Evolutionary conservation across 1,140 invertebrate genomes (phyloP), one percentile per base, ranked within the genome.

Genomic region (Drosophila murphyi): DNA sequence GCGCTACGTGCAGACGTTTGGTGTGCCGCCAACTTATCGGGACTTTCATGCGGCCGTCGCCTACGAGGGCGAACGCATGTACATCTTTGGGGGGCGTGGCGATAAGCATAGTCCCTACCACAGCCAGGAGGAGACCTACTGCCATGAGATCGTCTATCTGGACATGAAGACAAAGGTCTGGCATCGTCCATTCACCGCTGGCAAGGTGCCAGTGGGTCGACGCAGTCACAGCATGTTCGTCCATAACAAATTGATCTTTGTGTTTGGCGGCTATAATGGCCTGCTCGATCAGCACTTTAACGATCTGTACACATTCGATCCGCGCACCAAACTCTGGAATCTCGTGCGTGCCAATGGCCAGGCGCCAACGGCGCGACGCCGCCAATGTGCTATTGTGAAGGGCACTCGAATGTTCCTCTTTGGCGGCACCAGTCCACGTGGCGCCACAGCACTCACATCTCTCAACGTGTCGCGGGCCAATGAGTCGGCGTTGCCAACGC

Each of bases 191-290:
- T 82, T 92, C 5, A 93, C 94, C 5, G 93, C 88, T 8, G 95
- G 95, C 10, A 93, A 93, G 29, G 93, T 94, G 76, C 95, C 97
- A 4, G 93, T 94, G 64, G 97, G 97, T 50, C 93, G 97, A 73
- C 93, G 97, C 37, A 97, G 97, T 91, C 97, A 98, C 93, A 97
- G 97, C 76, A 96, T 97, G 76, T 97, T 97, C 95, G 93, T 96
- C 1, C 95, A 97, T 86, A 95, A 96, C 72, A 95, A 94, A 29
- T 93, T 95, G 76, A 94, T 98, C 91, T 97, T 97, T 82, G 95
- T 98, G 51, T 98, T 98, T 93, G 97, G 97, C 41, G 97, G 97
- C 6, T 98, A 96, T 88, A 97, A 97, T 93, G 96, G 96, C 4
- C 93, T 95, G 12, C 83, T 93, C 39, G 94, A 96, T 73, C 92